A percentile compares a stretch with the other conserved stretches of the same genome.
Evolutionary conservation across 37 sponge, comb jelly and placozoan genomes (phyloP).

Genomic region (Bolinopsis microptera): DNA sequence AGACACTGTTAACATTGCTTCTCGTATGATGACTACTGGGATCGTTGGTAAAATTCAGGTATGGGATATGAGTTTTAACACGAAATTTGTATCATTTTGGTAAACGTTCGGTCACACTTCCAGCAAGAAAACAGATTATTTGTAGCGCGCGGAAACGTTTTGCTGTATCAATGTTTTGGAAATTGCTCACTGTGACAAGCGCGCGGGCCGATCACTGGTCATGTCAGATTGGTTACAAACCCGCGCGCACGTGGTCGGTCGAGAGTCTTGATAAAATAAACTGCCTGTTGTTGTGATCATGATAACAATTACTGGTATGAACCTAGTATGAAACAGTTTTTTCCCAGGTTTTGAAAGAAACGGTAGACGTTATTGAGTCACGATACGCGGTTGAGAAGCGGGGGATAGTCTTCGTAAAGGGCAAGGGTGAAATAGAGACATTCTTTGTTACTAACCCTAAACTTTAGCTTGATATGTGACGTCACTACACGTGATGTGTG

Average conservation of each 20-base stretch:
- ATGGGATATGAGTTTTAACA: not conserved
- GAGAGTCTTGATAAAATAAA: too few species aligned
- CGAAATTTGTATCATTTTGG: too few species aligned
- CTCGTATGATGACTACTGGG: conserved; percentile 51
- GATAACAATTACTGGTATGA: too few species aligned
- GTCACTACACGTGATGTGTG: too few species aligned
- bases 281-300: too few species aligned
- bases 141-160: not conserved
- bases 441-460: not conserved
- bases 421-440: conserved; percentile 48
- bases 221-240: too few species aligned
- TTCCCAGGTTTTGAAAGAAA: not conserved
- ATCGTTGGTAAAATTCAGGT: conserved; percentile 40
- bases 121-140: not conserved
- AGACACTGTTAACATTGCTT: conserved; percentile 30
- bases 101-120: not conserved
- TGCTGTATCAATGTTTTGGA: not conserved
- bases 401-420: not conserved
- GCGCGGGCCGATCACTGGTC: not conserved
- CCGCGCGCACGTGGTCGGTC: too few species aligned
- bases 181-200: not conserved
- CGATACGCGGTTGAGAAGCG: conserved; percentile 19
- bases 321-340: too few species aligned
- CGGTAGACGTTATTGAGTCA: not conserved
- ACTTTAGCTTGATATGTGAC: too few species aligned